Evolutionary conservation across 2,888 invertebrate genomes (phyloP).

Genomic region (Nephrocerus scutellatus): DNA sequence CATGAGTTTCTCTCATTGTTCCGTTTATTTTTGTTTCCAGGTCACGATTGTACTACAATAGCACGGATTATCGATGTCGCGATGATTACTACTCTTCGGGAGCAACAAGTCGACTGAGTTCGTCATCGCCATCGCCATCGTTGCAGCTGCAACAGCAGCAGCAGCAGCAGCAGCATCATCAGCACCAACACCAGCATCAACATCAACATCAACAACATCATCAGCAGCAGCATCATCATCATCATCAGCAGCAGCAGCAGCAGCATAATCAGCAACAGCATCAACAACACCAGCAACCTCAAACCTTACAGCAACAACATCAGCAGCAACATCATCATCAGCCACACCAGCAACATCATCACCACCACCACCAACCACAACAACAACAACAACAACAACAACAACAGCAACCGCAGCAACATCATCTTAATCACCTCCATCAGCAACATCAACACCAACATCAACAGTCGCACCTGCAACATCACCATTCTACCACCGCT

Average conservation of each 20-base stretch:
- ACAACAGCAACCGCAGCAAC: conserved; percentile 23
- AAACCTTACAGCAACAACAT: conserved; percentile 20
- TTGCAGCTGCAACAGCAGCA: conserved; percentile 25
- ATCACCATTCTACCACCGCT: conserved; percentile 8
- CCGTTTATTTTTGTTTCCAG: conserved; percentile 26
- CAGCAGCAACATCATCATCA: conserved; percentile 26
- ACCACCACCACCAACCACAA: conserved; percentile 23
- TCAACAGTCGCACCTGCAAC: conserved; percentile 15
- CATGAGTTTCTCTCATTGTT: too few relatives aligned
- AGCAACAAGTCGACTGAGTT: conserved; percentile 26
- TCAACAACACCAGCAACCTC: conserved; percentile 16
- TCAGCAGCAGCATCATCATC: conserved; percentile 23
- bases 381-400: conserved; percentile 20
- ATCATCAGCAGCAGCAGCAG: conserved; percentile 24
- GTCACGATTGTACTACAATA: conserved; percentile 43
- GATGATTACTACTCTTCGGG: conserved; percentile 41
- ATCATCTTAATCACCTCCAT: conserved; percentile 23
- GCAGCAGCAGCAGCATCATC: conserved; percentile 23
- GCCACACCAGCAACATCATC: conserved; percentile 21
- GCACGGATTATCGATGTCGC: conserved; percentile 42
- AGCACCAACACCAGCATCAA: conserved; percentile 21
- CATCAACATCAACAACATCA: conserved; percentile 20
- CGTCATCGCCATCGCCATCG: conserved; percentile 26
- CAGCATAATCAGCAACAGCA: conserved; percentile 22
- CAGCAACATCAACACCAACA: conserved; percentile 23